Percentiles rank a stretch among this genome's conserved stretches.
Conservation (phyloP, 2,113 vertebrate species). For the Acanthochromis polyacanthus region DNA sequence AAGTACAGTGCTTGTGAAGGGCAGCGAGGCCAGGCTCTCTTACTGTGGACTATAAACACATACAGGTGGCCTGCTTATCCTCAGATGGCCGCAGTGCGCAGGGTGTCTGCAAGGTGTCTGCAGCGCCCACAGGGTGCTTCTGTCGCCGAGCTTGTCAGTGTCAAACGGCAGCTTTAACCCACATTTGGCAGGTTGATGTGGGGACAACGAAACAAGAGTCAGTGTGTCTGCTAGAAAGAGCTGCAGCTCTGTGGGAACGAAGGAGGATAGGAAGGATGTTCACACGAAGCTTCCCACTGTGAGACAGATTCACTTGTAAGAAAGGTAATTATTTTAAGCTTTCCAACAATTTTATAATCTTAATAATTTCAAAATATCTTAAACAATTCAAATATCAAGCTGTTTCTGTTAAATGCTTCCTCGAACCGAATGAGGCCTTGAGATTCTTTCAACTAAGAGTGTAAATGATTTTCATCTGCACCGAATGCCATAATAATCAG, state of each 20-base stretch:
- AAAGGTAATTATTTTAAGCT: neutral
- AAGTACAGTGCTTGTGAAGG: slow-evolving; percentile 65
- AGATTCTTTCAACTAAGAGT: neutral
- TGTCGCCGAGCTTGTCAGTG: slow-evolving; percentile 13
- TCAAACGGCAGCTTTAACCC: slow-evolving; percentile 48
- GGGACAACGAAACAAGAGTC: slow-evolving; percentile 37
- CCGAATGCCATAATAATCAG: neutral
- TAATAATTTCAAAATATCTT: neutral
- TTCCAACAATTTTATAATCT: neutral
- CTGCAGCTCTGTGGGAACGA: slow-evolving; percentile 16
- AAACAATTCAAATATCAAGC: neutral
- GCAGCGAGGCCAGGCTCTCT: slow-evolving; percentile 53
- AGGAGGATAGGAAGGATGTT: neutral
- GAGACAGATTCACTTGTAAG: too few relatives aligned
- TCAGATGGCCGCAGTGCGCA: slow-evolving; percentile 31
- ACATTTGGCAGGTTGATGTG: slow-evolving; percentile 41
- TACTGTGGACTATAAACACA: slow-evolving; percentile 69
- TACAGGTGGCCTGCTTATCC: slow-evolving; percentile 60
- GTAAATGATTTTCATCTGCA: slow-evolving; percentile 4
- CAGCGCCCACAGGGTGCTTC: slow-evolving; percentile 20
- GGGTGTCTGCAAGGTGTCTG: slow-evolving; percentile 48
- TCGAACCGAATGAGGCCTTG: slow-evolving; percentile 17
- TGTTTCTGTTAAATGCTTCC: slow-evolving; percentile 1
- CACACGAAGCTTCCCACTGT: too few relatives aligned
- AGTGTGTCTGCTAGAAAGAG: slow-evolving; percentile 12